phyloP scores from a whole-genome alignment of 2,888 invertebrate genomes.

The Sinotaia quadrata region DNA sequence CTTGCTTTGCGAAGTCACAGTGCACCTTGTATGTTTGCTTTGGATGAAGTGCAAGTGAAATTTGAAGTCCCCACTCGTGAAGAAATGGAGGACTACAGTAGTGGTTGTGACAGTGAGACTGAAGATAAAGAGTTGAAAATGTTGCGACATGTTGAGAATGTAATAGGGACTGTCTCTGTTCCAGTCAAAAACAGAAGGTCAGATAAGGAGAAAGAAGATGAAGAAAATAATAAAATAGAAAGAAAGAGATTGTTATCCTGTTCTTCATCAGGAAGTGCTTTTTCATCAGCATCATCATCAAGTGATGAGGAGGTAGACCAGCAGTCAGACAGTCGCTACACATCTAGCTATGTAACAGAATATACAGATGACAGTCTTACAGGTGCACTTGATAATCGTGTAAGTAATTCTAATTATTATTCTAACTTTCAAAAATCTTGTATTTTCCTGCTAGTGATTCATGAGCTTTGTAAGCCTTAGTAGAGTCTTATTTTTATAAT shows the following conservation, averaged over 20 bases:
- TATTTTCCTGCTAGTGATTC: too few relatives aligned
- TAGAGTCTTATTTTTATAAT: too few relatives aligned
- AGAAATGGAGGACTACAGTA: background rate
- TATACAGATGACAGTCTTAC: conserved; percentile 67
- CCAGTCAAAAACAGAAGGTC: background rate
- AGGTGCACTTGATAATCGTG: conserved; percentile 67
- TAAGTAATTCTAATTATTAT: conserved; percentile 44
- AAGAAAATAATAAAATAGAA: conserved; percentile 28
- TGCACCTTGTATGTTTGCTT: conserved; percentile 62
- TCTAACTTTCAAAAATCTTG: too few relatives aligned
- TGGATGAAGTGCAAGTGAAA: conserved; percentile 61
- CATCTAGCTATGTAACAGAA: conserved; percentile 67
- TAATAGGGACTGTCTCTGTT: too few relatives aligned
- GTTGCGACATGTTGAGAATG: background rate
- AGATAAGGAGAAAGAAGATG: conserved; percentile 21
- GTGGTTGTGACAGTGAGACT: conserved; percentile 4
- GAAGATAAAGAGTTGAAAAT: background rate
- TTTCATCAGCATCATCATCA: background rate
- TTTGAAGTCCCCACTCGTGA: conserved; percentile 38
- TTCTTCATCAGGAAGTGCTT: conserved; percentile 9
- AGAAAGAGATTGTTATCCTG: conserved; percentile 9
- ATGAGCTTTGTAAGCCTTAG: too few relatives aligned
- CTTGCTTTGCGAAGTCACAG: conserved; percentile 41
- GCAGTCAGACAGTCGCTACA: conserved; percentile 58
- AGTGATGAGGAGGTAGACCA: conserved; percentile 40